Percentiles rank a stretch among this genome's conserved stretches.
Conservation (phyloP, 2,113 vertebrate species). For the Caranx melampygus region DNA sequence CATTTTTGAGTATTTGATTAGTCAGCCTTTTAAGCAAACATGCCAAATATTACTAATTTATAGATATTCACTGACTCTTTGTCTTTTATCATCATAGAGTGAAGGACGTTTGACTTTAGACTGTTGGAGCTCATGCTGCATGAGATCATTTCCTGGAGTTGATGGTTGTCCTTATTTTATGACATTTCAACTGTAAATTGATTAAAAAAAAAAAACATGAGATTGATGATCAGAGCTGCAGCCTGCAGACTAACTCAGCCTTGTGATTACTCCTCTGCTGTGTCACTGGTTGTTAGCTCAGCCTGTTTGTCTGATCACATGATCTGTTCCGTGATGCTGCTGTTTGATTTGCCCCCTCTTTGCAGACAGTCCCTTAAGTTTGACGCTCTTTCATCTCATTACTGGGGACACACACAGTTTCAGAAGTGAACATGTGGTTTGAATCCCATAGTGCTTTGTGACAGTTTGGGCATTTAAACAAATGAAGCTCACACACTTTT, state of each 20-base stretch:
- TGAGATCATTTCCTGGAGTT: neutral
- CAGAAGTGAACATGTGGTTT: neutral
- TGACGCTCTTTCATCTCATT: constrained; percentile 20
- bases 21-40: neutral
- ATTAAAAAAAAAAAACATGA: neutral
- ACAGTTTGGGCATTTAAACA: neutral
- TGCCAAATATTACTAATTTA: neutral
- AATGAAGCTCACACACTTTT: neutral
- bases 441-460: neutral
- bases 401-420: neutral
- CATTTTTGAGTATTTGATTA: neutral
- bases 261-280: neutral
- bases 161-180: neutral
- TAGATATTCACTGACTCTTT: neutral
- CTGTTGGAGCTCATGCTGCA: neutral
- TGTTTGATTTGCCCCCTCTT: neutral
- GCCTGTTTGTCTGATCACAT: constrained; percentile 20
- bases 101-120: no score
- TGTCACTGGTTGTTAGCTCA: constrained; percentile 5
- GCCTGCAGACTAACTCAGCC: neutral
- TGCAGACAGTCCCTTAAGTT: neutral
- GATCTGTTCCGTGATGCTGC: neutral
- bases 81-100: neutral
- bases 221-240: neutral
- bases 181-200: neutral